A percentile compares a stretch with the other conserved stretches of the same genome.
Evolutionary conservation across 2,888 invertebrate genomes (phyloP).

Genomic region (Pandemis heparana): DNA sequence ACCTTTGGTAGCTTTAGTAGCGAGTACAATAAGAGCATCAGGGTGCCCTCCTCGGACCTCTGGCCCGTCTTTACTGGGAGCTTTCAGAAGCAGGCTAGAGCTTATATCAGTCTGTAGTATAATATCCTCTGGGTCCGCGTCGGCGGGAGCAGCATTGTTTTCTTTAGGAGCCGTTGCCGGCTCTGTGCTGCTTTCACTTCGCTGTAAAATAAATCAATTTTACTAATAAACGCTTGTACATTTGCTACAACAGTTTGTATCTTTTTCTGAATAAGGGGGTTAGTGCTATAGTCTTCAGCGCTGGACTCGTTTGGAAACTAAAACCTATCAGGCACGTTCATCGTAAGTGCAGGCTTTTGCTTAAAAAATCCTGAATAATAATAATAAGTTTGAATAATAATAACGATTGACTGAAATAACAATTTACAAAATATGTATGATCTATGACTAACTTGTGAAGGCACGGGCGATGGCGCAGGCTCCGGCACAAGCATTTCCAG

Average conservation of each 20-base stretch:
- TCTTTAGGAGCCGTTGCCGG: constrained; percentile 55
- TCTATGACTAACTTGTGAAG: constrained; percentile 67
- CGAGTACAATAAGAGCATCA: constrained; percentile 97
- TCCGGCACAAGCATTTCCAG: constrained; percentile 68
- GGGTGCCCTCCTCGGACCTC: constrained; percentile 97
- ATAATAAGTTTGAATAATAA: neutral
- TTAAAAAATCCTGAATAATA: neutral
- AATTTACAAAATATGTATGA: neutral
- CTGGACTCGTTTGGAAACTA: neutral
- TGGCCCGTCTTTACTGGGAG: constrained; percentile 94
- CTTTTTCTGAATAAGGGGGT: too few relatives aligned
- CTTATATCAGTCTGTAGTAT: constrained; percentile 93
- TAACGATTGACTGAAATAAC: neutral
- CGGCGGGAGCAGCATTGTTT: constrained; percentile 48
- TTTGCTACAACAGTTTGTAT: too few relatives aligned
- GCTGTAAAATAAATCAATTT: constrained; percentile 52
- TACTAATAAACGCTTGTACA: too few relatives aligned
- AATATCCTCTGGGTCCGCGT: constrained; percentile 82
- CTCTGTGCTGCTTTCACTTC: constrained; percentile 71
- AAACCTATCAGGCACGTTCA: neutral
- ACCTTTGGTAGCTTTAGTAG: constrained; percentile 97
- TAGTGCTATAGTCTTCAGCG: neutral
- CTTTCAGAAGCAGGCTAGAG: constrained; percentile 92
- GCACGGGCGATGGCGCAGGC: constrained; percentile 76
- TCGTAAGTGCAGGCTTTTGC: neutral